Conservation (phyloP, 1,140 invertebrate species). For the Nilaparvata lugens region DNA sequence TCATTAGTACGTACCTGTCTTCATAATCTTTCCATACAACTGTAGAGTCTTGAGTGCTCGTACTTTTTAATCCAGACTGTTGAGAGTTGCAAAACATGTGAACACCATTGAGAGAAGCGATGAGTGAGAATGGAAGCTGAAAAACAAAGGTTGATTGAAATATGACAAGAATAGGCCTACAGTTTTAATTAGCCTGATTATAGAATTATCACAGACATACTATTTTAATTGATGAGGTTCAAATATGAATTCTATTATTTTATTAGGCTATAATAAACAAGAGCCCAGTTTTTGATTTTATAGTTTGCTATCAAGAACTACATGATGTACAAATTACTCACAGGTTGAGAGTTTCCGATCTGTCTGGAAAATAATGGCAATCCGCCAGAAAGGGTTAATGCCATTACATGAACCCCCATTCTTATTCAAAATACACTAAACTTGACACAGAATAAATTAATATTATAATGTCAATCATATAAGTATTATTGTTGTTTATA, state of each 20-base stretch:
- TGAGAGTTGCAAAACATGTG: slow-evolving; percentile 72
- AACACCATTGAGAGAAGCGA: slow-evolving; percentile 74
- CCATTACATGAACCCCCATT: slow-evolving; percentile 60
- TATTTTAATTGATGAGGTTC: too few relatives aligned
- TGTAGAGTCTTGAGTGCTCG: slow-evolving; percentile 55
- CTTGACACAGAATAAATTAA: too few relatives aligned
- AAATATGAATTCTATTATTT: too few relatives aligned
- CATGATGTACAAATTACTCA: slow-evolving; percentile 36
- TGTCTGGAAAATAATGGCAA: slow-evolving; percentile 61
- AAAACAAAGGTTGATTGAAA: too few relatives aligned
- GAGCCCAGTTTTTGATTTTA: too few relatives aligned
- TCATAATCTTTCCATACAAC: slow-evolving; percentile 69
- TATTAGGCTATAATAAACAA: too few relatives aligned
- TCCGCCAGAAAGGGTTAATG: slow-evolving; percentile 56
- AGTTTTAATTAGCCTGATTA: too few relatives aligned
- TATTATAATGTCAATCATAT: too few relatives aligned
- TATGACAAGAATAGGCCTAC: too few relatives aligned
- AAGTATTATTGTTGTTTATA: too few relatives aligned
- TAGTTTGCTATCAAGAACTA: too few relatives aligned
- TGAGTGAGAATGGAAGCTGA: slow-evolving; percentile 65
- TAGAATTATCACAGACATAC: too few relatives aligned
- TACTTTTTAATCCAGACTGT: slow-evolving; percentile 51
- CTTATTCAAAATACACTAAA: background rate
- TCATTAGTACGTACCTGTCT: slow-evolving; percentile 37
- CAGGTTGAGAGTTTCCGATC: slow-evolving; percentile 52